Base-by-base conservation (phyloP, 2,797 vertebrate genomes). In the Nannoperca obscura region DNA sequence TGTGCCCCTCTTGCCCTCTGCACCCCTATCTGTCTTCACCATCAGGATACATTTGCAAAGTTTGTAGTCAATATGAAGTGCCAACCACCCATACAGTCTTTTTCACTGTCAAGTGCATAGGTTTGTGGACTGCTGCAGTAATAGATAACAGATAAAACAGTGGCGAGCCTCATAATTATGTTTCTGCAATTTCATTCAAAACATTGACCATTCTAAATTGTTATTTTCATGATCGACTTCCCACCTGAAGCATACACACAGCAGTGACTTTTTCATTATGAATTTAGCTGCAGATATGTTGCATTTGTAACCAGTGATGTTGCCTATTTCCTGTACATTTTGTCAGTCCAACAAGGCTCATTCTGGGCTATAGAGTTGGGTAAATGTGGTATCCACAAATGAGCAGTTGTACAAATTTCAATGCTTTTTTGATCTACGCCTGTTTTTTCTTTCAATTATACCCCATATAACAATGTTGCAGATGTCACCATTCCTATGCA, bases 31-130 rank as follows among this genome's bases (percentile, higher is more conserved):
- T 87, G 85, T 89, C 87, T 90, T 86, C 75, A 69, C 78, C 87
- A 88, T 92, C 89, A 90, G 71, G 81, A 78, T 81, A 67, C 84
- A 88, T 93, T 91, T 93, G 86, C 81, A 89, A 91, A 87, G 85
- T 90, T 88, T 86, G 76, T 67, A 54, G 82, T 86, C 46, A 76
- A 72, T 79, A 84, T 88, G 63, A 83, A 78, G 44, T 81, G 73
- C 74, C 75, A 81, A 47, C 81, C 86, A 90, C 85, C 84, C 84
- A 72, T 69, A 38, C 62, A 81, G 64, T 82, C 66, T 46, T 77
- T 85, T 71, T 74, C 52, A 58, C 58, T 24, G 1, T 72, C 66
- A 78, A 82, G 11, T 75, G 59, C 61, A 73, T 12, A 15, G 22
- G 52, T 59, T 34, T 72, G 55, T 68, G 46, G 49, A 68, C 55